Percentiles rank a stretch among this genome's conserved stretches.
Evolutionary conservation across 2,797 vertebrate genomes (phyloP).

Genomic region (Acanthurus tractus): DNA sequence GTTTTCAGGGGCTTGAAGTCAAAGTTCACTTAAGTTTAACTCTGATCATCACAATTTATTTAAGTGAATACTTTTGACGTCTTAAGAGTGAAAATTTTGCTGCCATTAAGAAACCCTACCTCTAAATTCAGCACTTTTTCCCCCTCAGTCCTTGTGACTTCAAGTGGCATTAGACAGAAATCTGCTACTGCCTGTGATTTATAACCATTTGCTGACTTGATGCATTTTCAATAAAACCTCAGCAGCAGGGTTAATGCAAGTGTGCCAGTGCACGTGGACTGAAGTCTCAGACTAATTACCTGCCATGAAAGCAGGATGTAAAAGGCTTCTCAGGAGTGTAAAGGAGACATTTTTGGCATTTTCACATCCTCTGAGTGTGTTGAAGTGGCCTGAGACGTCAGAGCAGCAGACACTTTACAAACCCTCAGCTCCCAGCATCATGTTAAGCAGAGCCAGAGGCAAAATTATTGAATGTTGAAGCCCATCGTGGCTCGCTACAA

Average conservation of each 20-base stretch:
- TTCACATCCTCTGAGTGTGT: background rate
- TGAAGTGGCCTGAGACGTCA: slow-evolving; percentile 2
- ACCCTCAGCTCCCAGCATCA: background rate
- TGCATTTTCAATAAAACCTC: slow-evolving; percentile 35
- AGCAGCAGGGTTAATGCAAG: slow-evolving; percentile 25
- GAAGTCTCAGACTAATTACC: slow-evolving; percentile 44
- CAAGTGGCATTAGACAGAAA: slow-evolving; percentile 10
- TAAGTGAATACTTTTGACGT: too few relatives aligned
- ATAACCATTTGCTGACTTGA: slow-evolving; percentile 33
- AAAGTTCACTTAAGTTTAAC: background rate
- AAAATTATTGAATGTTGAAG: background rate
- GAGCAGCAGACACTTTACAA: background rate
- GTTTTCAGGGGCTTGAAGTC: background rate
- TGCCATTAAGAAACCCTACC: background rate
- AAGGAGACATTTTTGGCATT: slow-evolving; percentile 11
- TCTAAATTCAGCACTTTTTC: background rate
- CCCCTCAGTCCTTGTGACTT: background rate
- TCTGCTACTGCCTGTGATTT: slow-evolving; percentile 20
- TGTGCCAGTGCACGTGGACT: background rate
- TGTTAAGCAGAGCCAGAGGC: slow-evolving; percentile 6
- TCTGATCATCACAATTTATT: background rate
- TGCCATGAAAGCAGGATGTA: slow-evolving; percentile 27
- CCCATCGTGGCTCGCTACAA: background rate
- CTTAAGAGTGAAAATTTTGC: background rate
- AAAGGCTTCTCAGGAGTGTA: background rate